Evolutionary conservation across 2,113 vertebrate species (phyloP), one percentile per base, ranked within the genome.

Genomic region (Oreocharis arfaki): DNA sequence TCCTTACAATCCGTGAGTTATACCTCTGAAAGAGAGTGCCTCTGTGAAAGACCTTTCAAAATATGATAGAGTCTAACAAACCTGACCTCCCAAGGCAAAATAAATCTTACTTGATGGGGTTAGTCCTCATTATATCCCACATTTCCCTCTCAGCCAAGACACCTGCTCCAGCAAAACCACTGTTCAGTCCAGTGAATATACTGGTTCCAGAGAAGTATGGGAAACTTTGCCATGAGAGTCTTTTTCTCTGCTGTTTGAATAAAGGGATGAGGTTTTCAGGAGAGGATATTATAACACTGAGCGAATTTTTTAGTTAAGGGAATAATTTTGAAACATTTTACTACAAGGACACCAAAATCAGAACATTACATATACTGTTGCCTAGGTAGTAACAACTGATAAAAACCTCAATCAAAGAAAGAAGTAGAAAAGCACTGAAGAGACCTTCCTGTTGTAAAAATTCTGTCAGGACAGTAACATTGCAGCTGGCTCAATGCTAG

Each of bases 311-410:
- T 33, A 90, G 50, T 67, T 47, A 91, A 68, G 15, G 56, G 75
- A 90, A 59, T 70, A 52, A 90, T 91, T 90, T 78, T 73, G 87
- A 83, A 91, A 73, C 39, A 42, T 85, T 94, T 94, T 84, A 73
- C 63, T 91, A 57, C 33, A 50, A 81, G 69, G 65, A 84, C 33
- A 37, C 55, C 67, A 85, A 90, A 87, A 89, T 87, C 13, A 85
- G 90, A 95, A 77, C 49, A 65, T 44, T 85, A n/a, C 24, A 69
- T 5, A 33, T 42, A 35, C 16, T 44, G 33, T 71, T 89, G 67
- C 81, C 65, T 69, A 50, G n/a, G 47, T n/a, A 68, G 84, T 64
- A 93, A 75, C 27, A 76, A 93, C 47, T 77, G 64, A 86, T 60
- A 67, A 90, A 96, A 79, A 65, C 14, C 60, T 86, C 55, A 77